phyloP scores from a whole-genome alignment of 92 coral and sea anemone genomes.

The Micromussa lordhowensis region DNA sequence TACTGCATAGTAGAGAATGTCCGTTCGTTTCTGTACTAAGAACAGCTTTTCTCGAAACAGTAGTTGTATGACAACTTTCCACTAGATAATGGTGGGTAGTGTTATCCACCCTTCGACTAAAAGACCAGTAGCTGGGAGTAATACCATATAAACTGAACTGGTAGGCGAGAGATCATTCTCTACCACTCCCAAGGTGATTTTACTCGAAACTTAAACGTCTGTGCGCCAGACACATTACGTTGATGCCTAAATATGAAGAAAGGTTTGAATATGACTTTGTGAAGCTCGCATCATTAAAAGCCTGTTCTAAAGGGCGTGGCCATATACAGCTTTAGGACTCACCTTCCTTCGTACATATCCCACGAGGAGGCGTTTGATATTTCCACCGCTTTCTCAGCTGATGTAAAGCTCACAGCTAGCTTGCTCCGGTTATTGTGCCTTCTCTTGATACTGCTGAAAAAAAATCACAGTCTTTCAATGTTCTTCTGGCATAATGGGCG shows the following conservation, averaged over 20 bases:
- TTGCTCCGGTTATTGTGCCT: not conserved
- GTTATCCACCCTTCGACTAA: too few relatives aligned
- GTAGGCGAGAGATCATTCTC: not conserved
- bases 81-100: too few relatives aligned
- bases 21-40: too few relatives aligned
- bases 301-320: not conserved
- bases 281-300: not conserved
- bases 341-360: conserved; percentile 16
- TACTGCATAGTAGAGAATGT: too few relatives aligned
- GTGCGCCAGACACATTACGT: not conserved
- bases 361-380: not conserved
- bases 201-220: too few relatives aligned
- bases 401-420: not conserved
- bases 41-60: too few relatives aligned
- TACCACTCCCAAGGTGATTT: not conserved
- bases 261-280: not conserved
- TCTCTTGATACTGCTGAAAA: not conserved
- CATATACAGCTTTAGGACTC: not conserved
- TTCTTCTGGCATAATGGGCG: not conserved
- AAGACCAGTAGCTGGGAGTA: too few relatives aligned
- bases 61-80: too few relatives aligned
- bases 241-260: not conserved
- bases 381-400: conserved; percentile 2
- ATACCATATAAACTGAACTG: not conserved
- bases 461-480: not conserved